phyloP scores from a whole-genome alignment of 1,140 invertebrate species.

The Drosophila ficusphila region DNA sequence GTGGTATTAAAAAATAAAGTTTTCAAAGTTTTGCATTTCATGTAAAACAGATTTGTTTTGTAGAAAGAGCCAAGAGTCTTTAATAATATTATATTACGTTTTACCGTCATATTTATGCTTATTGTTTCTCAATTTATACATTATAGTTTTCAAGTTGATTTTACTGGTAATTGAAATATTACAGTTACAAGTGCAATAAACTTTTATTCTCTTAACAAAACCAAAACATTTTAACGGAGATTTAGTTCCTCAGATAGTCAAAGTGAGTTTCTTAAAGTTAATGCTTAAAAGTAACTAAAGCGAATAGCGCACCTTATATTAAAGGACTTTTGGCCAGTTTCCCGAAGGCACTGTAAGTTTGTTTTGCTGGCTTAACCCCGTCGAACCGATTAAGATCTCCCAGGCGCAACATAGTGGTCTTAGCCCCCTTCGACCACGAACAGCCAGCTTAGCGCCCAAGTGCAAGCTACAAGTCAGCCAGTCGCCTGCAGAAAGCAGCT shows the following conservation, averaged over 20 bases:
- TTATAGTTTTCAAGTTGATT: too few species aligned
- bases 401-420: conserved; percentile 5
- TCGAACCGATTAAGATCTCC: conserved; percentile 36
- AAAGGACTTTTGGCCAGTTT: not conserved
- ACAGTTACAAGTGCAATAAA: too few species aligned
- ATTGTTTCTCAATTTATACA: too few species aligned
- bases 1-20: too few species aligned
- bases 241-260: not conserved
- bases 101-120: too few species aligned
- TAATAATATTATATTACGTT: too few species aligned
- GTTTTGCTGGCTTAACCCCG: not conserved
- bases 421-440: conserved; percentile 41
- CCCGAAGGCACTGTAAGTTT: not conserved
- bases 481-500: conserved; percentile 50
- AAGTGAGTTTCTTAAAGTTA: not conserved
- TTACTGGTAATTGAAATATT: too few species aligned
- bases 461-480: conserved; percentile 75
- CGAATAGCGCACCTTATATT: not conserved
- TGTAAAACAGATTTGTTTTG: too few species aligned
- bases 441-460: conserved; percentile 65
- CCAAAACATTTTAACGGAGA: too few species aligned
- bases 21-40: too few species aligned
- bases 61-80: too few species aligned
- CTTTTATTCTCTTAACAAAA: too few species aligned
- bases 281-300: not conserved